Conservation (phyloP, 53 echinoderm and acorn worm genomes). For the Crossaster papposus region DNA sequence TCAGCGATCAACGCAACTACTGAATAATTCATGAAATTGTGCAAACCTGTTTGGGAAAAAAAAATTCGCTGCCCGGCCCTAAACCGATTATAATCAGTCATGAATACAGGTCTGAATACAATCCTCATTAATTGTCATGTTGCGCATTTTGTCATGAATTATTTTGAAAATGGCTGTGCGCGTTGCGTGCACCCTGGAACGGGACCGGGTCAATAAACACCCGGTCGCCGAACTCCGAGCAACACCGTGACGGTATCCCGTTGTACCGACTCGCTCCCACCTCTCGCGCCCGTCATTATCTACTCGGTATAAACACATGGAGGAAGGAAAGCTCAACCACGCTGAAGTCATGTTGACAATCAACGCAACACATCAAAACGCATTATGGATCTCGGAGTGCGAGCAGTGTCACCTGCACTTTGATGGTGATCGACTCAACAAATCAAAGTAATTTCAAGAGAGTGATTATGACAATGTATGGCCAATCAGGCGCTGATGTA, state of each 20-base stretch:
- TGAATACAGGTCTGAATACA: too few species aligned
- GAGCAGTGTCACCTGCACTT: constrained; percentile 21
- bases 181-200: neutral
- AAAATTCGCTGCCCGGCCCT: too few species aligned
- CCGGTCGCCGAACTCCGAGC: constrained; percentile 2
- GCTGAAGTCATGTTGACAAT: neutral
- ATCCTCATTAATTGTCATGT: too few species aligned
- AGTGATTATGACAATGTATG: neutral
- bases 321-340: neutral
- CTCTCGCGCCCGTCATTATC: neutral
- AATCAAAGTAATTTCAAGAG: neutral
- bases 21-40: too few species aligned
- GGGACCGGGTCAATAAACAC: neutral
- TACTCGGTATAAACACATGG: neutral
- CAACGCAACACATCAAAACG: constrained; percentile 10
- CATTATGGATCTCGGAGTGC: neutral
- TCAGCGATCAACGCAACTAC: too few species aligned
- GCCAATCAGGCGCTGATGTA: too few species aligned
- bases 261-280: neutral
- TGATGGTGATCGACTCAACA: too few species aligned
- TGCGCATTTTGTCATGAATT: too few species aligned
- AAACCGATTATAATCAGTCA: too few species aligned
- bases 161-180: too few species aligned
- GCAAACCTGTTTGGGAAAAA: too few species aligned
- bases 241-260: too few species aligned